Evolutionary conservation across 2,888 invertebrate species (phyloP).

Genomic region (Cancer borealis): DNA sequence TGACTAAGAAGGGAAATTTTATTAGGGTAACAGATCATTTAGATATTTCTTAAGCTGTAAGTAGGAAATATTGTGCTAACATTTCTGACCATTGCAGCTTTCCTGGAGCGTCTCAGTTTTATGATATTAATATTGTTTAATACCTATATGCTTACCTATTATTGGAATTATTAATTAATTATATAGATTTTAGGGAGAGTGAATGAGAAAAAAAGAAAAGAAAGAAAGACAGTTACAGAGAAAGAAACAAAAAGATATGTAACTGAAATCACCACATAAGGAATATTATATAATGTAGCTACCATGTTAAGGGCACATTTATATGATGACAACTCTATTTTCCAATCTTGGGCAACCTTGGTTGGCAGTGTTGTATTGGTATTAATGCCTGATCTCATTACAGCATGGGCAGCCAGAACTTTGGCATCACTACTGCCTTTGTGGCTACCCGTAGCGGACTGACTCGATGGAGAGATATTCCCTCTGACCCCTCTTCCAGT

Average conservation of each 20-base stretch:
- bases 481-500: neutral
- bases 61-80: neutral
- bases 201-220: neutral
- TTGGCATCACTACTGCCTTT: constrained; percentile 91
- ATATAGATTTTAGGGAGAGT: neutral
- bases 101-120: neutral
- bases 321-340: neutral
- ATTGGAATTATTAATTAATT: neutral
- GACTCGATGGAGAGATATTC: constrained; percentile 85
- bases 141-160: neutral
- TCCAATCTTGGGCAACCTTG: neutral
- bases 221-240: neutral
- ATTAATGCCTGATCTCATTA: constrained; percentile 74
- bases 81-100: neutral
- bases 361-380: neutral
- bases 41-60: neutral
- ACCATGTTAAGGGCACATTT: neutral
- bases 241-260: neutral
- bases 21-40: neutral
- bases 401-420: constrained; percentile 91
- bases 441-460: constrained; percentile 94
- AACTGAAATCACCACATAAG: neutral
- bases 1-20: neutral
- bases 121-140: neutral
- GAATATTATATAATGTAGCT: neutral